Evolutionary conservation across 2,113 vertebrate genomes (phyloP).

Genomic region (Aspidoscelis tigris): DNA sequence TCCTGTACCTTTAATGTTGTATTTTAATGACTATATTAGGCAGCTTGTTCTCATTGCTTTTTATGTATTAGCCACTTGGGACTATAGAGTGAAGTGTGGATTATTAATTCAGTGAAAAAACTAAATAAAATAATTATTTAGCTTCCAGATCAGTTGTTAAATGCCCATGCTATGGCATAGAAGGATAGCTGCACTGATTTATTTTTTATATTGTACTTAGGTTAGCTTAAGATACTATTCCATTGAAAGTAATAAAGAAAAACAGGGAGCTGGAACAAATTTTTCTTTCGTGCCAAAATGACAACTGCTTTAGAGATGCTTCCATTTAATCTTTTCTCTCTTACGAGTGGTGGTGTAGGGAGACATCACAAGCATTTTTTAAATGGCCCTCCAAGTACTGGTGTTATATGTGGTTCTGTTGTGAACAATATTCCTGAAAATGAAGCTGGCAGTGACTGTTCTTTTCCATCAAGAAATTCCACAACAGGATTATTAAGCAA

Average conservation of each 20-base stretch:
- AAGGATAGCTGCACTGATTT: no score
- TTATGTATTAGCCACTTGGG: no score
- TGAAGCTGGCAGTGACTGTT: constrained; percentile 31
- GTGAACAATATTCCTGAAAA: constrained; percentile 38
- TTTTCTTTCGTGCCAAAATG: background rate
- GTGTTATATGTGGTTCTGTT: constrained; percentile 23
- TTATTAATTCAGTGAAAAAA: no score
- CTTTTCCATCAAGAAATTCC: constrained; percentile 40
- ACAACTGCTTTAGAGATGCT: background rate
- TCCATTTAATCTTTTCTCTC: constrained; percentile 34
- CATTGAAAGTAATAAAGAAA: background rate
- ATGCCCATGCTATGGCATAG: no score
- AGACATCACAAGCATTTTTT: constrained; percentile 21
- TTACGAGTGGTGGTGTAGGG: constrained; percentile 18
- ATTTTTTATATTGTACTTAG: no score
- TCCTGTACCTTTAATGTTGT: no score
- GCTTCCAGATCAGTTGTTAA: no score
- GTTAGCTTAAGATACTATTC: no score
- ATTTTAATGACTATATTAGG: no score
- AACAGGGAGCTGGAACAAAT: constrained; percentile 14
- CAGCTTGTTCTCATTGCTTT: no score
- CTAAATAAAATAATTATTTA: no score
- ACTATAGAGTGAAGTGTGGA: no score
- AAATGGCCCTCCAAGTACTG: background rate
- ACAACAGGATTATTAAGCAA: constrained; percentile 46